These are phyloP conservation scores for Petrolisthes cinctipes DNA, from an alignment of 2,888 invertebrate species.

Conservation along the genomic window DNA sequence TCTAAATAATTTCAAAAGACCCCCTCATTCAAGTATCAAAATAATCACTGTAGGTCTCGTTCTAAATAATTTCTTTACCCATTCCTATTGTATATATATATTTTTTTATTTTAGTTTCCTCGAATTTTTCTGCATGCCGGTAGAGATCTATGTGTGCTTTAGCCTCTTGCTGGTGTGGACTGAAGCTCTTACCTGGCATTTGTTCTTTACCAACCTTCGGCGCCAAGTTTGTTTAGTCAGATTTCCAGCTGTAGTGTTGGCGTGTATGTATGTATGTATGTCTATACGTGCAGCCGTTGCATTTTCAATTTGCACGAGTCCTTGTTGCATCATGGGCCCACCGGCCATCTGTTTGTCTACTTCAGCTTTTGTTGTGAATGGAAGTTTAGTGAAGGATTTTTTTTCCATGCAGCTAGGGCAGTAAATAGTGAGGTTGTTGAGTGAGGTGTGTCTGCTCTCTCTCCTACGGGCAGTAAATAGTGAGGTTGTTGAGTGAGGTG, in stretches of 20 bases:
- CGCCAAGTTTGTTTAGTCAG: background rate
- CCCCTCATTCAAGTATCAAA: too few species aligned
- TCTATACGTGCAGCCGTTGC: background rate
- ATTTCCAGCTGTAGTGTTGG: background rate
- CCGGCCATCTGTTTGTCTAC: background rate
- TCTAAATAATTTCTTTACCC: too few species aligned
- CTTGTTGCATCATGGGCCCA: background rate
- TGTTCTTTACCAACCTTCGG: background rate
- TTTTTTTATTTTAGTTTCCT: too few species aligned
- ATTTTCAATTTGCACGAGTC: background rate
- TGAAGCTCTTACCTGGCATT: background rate
- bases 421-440: too few species aligned
- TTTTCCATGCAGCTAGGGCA: background rate
- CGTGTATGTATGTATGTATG: background rate
- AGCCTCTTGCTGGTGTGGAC: background rate
- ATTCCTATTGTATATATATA: too few species aligned
- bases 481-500: too few species aligned
- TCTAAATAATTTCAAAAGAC: too few species aligned
- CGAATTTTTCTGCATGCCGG: background rate
- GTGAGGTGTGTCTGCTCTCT: too few species aligned
- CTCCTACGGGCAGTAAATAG: too few species aligned
- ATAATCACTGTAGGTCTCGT: too few species aligned
- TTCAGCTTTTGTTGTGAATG: background rate
- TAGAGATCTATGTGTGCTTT: background rate
- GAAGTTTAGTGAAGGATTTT: background rate